A percentile compares a stretch with the other conserved stretches of the same genome.
Evolutionary conservation across 2,113 vertebrate species (phyloP).

Genomic region (Eublepharis macularius): DNA sequence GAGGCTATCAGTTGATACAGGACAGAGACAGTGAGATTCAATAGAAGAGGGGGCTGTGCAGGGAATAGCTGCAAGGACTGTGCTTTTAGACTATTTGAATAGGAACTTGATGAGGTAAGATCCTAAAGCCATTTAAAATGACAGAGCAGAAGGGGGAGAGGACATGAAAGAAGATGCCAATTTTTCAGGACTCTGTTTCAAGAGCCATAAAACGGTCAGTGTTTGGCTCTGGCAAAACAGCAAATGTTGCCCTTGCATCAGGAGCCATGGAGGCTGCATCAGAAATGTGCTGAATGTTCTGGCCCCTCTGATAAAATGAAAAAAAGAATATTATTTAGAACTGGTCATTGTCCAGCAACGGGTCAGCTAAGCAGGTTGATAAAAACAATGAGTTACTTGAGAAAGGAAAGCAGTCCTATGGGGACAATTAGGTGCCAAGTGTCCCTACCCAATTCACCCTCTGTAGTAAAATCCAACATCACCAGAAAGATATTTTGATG

Average conservation of each 20-base stretch:
- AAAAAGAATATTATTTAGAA: not conserved
- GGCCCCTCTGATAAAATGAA: not conserved
- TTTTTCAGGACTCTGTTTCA: not conserved
- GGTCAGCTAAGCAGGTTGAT: not conserved
- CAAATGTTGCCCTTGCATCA: not conserved
- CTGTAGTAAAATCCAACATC: not conserved
- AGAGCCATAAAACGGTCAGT: not conserved
- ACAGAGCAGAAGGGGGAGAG: not conserved
- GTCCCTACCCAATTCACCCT: not conserved
- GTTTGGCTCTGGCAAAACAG: not conserved
- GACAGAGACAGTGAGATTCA: not conserved
- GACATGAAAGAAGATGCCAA: not conserved
- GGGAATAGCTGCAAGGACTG: not conserved
- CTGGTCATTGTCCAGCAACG: slow-evolving; percentile 21
- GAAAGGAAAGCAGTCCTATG: not conserved
- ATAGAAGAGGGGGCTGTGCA: not conserved
- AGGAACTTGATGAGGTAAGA: not conserved
- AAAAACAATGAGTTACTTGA: not conserved
- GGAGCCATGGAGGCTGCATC: not conserved
- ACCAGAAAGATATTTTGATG: not conserved
- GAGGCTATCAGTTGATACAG: not conserved
- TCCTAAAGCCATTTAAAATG: not conserved
- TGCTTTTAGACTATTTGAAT: not conserved
- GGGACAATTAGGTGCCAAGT: not conserved
- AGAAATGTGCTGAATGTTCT: not conserved